Conservation (phyloP, 2,888 invertebrate genomes). For the Congeria kusceri region DNA sequence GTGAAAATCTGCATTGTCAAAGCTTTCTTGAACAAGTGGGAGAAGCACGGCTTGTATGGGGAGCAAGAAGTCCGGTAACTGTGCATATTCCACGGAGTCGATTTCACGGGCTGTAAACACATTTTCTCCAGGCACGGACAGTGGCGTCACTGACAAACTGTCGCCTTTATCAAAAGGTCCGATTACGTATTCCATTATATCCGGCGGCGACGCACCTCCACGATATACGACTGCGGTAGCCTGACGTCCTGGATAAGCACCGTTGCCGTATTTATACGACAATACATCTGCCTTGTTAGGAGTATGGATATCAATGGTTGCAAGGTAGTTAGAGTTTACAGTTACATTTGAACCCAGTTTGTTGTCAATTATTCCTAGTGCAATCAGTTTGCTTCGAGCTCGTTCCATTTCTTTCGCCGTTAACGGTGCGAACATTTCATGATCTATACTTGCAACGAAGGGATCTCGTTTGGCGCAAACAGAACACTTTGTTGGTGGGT, state of each 20-base stretch:
- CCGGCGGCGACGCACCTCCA: conserved; percentile 27
- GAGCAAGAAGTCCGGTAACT: conserved; percentile 7
- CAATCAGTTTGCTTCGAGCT: background rate
- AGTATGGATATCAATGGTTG: background rate
- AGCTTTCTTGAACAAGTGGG: conserved; percentile 42
- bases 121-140: conserved; percentile 8
- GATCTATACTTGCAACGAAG: background rate
- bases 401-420: background rate
- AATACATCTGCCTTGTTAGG: conserved; percentile 6
- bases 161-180: conserved; percentile 34
- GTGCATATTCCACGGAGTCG: conserved; percentile 19
- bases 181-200: conserved; percentile 46
- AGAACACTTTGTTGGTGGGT: background rate
- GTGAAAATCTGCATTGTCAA: conserved; percentile 37
- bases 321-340: conserved; percentile 9
- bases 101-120: conserved; percentile 33
- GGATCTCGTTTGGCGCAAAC: background rate
- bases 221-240: conserved; percentile 26
- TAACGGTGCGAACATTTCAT: conserved; percentile 19
- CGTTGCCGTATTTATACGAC: background rate
- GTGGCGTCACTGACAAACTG: background rate
- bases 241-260: conserved; percentile 11
- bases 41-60: conserved; percentile 18
- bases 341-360: background rate
- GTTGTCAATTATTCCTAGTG: conserved; percentile 7